These are phyloP conservation scores for Gambusia yucatana DNA, from an alignment of 2,797 vertebrate genomes.

Conservation along the genomic window DNA sequence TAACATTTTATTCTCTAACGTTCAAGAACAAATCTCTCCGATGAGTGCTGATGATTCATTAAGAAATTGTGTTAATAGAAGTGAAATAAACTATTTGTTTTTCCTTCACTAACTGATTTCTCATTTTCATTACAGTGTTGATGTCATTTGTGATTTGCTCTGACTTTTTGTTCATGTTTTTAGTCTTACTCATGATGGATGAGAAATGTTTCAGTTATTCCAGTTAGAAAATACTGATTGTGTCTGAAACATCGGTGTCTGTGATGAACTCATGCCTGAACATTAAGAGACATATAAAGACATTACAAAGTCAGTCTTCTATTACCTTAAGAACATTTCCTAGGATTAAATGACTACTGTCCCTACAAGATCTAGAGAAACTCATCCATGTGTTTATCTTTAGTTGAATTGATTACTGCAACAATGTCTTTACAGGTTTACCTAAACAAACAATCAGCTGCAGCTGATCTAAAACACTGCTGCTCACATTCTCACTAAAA, in stretches of 20 bases:
- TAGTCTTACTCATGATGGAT: neutral
- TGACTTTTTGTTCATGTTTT: neutral
- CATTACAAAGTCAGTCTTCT: neutral
- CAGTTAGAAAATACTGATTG: neutral
- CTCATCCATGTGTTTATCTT: neutral
- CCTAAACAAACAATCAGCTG: neutral
- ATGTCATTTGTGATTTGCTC: neutral
- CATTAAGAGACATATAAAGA: neutral
- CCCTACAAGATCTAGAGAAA: neutral
- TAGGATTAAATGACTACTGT: neutral
- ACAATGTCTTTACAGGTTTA: neutral
- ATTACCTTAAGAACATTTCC: neutral
- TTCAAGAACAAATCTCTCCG: slow-evolving; percentile 9
- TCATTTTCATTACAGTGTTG: neutral
- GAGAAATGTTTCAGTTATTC: neutral
- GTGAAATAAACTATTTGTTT: slow-evolving; percentile 64
- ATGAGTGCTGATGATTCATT: slow-evolving; percentile 33
- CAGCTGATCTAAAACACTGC: neutral
- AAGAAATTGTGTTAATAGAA: slow-evolving; percentile 43
- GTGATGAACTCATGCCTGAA: neutral
- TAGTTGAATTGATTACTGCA: neutral
- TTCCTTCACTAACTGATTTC: slow-evolving; percentile 4
- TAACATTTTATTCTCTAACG: slow-evolving; percentile 23
- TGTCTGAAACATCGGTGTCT: neutral
- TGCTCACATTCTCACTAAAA: neutral